phyloP scores from a whole-genome alignment of 1,140 invertebrate genomes.

The Tyrophagus putrescentiae region DNA sequence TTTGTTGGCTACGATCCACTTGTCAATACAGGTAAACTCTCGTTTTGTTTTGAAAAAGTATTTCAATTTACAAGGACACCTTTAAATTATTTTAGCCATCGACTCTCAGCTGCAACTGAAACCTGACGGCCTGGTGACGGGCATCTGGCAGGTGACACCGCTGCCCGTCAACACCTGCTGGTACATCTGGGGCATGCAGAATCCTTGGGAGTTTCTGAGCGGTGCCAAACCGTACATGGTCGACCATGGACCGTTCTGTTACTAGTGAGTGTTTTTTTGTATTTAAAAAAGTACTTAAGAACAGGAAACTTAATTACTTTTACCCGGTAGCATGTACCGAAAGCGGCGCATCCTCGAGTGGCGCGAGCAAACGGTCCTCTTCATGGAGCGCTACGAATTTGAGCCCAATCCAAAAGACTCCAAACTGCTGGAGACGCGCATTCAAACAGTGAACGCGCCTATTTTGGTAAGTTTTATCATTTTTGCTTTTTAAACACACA shows the following conservation, averaged over 20 bases:
- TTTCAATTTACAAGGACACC: too few relatives aligned
- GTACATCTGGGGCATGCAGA: background rate
- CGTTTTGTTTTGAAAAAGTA: too few relatives aligned
- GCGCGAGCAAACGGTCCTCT: background rate
- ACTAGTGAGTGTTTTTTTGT: background rate
- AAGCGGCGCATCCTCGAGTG: background rate
- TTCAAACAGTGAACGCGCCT: background rate
- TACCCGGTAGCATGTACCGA: background rate
- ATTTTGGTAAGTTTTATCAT: background rate
- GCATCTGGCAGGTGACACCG: too few relatives aligned
- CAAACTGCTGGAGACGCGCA: background rate
- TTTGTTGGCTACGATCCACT: too few relatives aligned
- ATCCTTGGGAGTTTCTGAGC: background rate
- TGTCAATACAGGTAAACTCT: too few relatives aligned
- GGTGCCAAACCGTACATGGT: background rate
- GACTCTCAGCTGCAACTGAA: too few relatives aligned
- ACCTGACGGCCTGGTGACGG: too few relatives aligned
- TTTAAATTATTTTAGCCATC: too few relatives aligned
- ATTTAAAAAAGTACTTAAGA: background rate
- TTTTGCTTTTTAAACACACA: slow-evolving; percentile 7
- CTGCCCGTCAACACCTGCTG: too few relatives aligned
- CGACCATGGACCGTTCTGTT: slow-evolving; percentile 9
- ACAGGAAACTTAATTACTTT: background rate
- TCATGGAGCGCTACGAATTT: background rate
- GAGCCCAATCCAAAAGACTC: background rate